Evolutionary conservation across 1,140 invertebrate species (phyloP), one percentile per base, ranked within the genome.

Genomic region (Drosophila obscura): DNA sequence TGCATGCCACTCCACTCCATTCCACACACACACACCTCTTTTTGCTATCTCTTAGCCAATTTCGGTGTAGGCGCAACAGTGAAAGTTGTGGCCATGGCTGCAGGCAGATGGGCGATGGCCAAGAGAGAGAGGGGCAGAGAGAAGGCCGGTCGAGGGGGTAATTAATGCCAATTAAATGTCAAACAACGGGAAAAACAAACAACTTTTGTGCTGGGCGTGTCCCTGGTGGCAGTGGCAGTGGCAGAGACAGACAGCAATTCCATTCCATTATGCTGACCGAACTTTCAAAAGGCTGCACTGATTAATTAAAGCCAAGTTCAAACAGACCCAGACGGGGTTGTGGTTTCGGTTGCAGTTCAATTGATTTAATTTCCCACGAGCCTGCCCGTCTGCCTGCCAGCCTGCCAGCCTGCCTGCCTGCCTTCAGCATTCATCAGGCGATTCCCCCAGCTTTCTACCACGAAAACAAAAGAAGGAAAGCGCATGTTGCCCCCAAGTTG

Each of bases 91-190:
- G 45, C 57, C 61, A 51, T 74, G 60, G 50, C 51, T 26, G 22
- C 31, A 61, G 45, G 45, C 31, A 49, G 41, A 24, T 16, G 26
- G 48, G 58, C 22, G 46, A n/a, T 41, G 57, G 46, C 50, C 24
- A 35, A 35, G 28, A 11, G 35, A 39, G 35, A 11, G 35, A 9
- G 8, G 15, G 4, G 13, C 13, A 51, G 15, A 4, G 19, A 15
- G n/a, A 5, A 13, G 35, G 11, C 11, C 35, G 50, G 24, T 46
- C 55, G 48, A 39, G 56, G 63, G 72, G 75, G 75, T 83, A 88
- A 87, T 83, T 87, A 88, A 87, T 76, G 83, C 83, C 79, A 88
- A 88, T 88, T 88, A 82, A 83, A 80, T 88, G 83, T 88, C 83
- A 87, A 79, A 62, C 73, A 81, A 77, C 48, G 58, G 67, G 62